Base-by-base conservation (phyloP, 1,140 invertebrate species). In the Helicoverpa zea region DNA sequence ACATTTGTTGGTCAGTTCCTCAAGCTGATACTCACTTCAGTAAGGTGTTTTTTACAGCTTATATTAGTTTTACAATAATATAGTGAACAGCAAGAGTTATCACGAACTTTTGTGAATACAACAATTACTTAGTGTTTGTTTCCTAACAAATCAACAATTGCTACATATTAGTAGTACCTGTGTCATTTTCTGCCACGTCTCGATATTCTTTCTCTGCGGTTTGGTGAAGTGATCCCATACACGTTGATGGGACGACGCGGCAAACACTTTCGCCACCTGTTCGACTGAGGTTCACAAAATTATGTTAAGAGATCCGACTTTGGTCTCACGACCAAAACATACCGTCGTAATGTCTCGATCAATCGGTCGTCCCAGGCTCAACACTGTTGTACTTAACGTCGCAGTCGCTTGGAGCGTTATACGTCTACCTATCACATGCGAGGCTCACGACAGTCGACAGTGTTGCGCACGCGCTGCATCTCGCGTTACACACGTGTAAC, bases 141-240 rank as follows among this genome's bases (percentile, higher is more conserved):
- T 56, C 59, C 61, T 77, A 77, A 66, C 61, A 77, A 66, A 79
- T 58, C 58, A 79, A 74, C n/a, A 59, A 75, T 72, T 72, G 68
- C 75, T 80, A 43, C 96, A 43, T 61, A 61, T 30, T 13, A 98
- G 97, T 96, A 68, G 64, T 98, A 99, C 98, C 98, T 97, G 97
- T 75, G 98, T 97, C 96, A 99, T 98, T 96, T 99, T 99, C 96
- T 98, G 98, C 99, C 98, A 99, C 91, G 98, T 97, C 95, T 99
- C 98, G 96, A 99, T 98, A 96, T 99, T 99, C 97, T 99, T 99
- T 95, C 98, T 96, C 96, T 99, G 98, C 84, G 98, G 98, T 97
- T 99, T 99, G 95, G 98, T 99, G 97, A 99, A 99, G 97, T 99
- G 98, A 97, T 99, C 99, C 98, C 98, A 99, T 95, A 98, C 98